Evolutionary conservation across 2,797 vertebrate genomes (phyloP).

Genomic region (Molossus molossus): DNA sequence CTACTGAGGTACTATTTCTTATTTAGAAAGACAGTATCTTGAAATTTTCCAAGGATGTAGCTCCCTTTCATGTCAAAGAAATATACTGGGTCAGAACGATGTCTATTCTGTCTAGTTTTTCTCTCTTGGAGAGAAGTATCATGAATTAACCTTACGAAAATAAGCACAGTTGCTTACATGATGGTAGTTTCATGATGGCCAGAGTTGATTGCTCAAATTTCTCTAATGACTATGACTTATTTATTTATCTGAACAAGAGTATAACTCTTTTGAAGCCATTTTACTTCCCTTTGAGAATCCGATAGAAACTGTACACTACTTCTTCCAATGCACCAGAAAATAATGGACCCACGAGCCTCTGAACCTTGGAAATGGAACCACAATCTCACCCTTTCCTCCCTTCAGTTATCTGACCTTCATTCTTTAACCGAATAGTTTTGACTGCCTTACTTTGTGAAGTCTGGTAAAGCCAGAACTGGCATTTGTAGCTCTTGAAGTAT

Average conservation of each 20-base stretch:
- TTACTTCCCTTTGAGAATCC: background rate
- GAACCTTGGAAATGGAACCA: background rate
- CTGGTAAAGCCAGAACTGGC: background rate
- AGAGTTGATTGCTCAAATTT: background rate
- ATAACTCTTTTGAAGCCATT: constrained; percentile 46
- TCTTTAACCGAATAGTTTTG: background rate
- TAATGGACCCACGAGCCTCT: background rate
- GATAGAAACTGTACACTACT: background rate
- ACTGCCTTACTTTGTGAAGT: background rate
- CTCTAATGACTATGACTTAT: background rate
- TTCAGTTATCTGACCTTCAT: background rate
- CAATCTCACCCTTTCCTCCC: background rate
- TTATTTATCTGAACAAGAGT: background rate
- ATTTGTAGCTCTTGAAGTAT: background rate
- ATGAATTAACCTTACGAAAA: background rate
- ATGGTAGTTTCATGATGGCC: background rate
- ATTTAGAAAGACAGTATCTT: constrained; percentile 44
- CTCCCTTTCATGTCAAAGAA: background rate
- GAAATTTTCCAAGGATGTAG: background rate
- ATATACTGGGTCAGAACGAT: background rate
- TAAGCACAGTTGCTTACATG: background rate
- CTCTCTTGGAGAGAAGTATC: background rate
- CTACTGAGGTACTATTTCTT: background rate
- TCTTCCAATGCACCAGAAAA: background rate
- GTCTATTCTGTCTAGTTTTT: background rate